Base-by-base conservation (phyloP, 2,888 invertebrate genomes). In the Hydrotaea cyrtoneurina region DNA sequence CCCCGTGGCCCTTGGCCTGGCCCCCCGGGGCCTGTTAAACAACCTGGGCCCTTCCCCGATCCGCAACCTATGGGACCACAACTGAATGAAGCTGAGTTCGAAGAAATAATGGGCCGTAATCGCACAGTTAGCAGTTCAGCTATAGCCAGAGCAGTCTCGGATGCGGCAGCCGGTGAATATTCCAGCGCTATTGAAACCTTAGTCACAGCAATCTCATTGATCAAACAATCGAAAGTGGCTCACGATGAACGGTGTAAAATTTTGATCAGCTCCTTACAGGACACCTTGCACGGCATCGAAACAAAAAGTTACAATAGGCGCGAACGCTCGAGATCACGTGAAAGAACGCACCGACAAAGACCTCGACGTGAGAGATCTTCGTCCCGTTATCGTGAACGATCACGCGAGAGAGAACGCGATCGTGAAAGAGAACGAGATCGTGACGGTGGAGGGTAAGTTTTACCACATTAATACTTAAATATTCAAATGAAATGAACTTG, bases 181-280 rank as follows among this genome's bases (percentile, higher is more conserved):
- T 98, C 98, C 1, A 98, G 98, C 92, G 99, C 99, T 72, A 98
- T 99, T 86, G 99, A 99, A 93, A 99, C 99, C 2, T 94, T 99
- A 86, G 98, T 99, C 82, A 99, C 99, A 0, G 99, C 99, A 8
- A 99, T 99, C 89, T 98, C 99, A 10, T 94, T 99, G 80, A 99
- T 99, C 88, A 99, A 99, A 92, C 99, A 99, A 94, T 99, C 99
- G 78, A 97, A 98, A 93, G 95, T 94, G 73, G 90, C 92, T 31
- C 91, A 92, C 80, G 99, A 99, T 93, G 99, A 99, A 91, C 95
- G 99, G 57, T 99, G 99, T 94, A 98, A 99, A 93, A 99, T 99
- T 88, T 93, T 99, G 78, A 98, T 99, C 87, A 98, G 97, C 88
- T 98, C 98, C 0, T 94, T 99, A 1, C 98, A 98, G 93, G 99